phyloP scores from a whole-genome alignment of 2,888 invertebrate species.

The Ligdia adustata region DNA sequence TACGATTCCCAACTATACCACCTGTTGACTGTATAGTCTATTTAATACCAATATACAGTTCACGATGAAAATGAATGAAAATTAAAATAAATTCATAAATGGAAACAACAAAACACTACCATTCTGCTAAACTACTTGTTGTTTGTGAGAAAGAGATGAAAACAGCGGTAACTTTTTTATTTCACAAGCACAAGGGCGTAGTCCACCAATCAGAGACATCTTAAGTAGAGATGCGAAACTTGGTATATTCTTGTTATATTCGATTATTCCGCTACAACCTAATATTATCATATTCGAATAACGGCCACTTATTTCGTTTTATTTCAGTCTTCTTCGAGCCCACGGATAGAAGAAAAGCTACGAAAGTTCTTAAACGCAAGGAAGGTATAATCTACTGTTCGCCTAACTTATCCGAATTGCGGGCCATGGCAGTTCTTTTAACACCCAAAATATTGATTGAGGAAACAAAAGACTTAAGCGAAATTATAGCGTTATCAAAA shows the following conservation, averaged over 20 bases:
- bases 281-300: too few species aligned
- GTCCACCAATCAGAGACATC: slow-evolving; percentile 11
- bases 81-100: neutral
- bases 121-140: slow-evolving; percentile 10
- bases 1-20: too few species aligned
- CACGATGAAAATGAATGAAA: too few species aligned
- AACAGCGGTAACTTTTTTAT: neutral
- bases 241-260: neutral
- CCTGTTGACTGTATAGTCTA: too few species aligned
- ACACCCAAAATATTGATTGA: slow-evolving; percentile 47
- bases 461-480: slow-evolving; percentile 41
- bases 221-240: slow-evolving; percentile 4
- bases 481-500: slow-evolving; percentile 56
- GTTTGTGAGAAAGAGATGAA: slow-evolving; percentile 22
- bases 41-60: too few species aligned
- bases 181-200: slow-evolving; percentile 20
- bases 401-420: slow-evolving; percentile 92
- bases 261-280: neutral
- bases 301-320: slow-evolving; percentile 35
- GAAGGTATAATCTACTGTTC: slow-evolving; percentile 86
- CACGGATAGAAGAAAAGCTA: slow-evolving; percentile 91
- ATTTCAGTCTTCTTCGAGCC: slow-evolving; percentile 95
- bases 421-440: slow-evolving; percentile 85
- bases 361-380: slow-evolving; percentile 85
- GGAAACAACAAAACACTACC: slow-evolving; percentile 6